Evolutionary conservation across 2,888 invertebrate species (phyloP).

Genomic region (Euclidia mi): DNA sequence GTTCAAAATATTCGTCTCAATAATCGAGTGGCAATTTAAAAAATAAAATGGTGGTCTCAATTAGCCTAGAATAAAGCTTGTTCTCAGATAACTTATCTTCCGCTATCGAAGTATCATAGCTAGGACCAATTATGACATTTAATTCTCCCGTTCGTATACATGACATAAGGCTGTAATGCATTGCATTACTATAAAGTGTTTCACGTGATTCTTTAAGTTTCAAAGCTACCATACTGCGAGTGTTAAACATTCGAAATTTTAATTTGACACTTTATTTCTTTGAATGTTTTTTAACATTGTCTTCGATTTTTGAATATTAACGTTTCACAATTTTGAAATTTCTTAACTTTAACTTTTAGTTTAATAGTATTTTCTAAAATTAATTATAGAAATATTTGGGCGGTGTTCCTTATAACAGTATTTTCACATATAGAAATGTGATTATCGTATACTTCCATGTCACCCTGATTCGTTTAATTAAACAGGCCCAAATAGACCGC

Average conservation of each 20-base stretch:
- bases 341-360: slow-evolving; percentile 10
- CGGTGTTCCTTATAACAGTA: slow-evolving; percentile 11
- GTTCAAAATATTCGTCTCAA: neutral
- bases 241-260: slow-evolving; percentile 28
- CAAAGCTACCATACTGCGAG: slow-evolving; percentile 56
- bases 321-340: too few species aligned
- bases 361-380: too few species aligned
- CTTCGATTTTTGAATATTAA: too few species aligned
- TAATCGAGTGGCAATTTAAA: slow-evolving; percentile 60
- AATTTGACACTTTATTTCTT: too few species aligned
- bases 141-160: slow-evolving; percentile 91
- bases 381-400: too few species aligned
- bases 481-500: too few species aligned
- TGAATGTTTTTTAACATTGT: too few species aligned
- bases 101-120: slow-evolving; percentile 75
- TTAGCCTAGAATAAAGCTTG: slow-evolving; percentile 87
- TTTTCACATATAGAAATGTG: slow-evolving; percentile 4
- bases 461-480: too few species aligned
- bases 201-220: slow-evolving; percentile 58
- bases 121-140: slow-evolving; percentile 80
- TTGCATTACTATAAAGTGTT: slow-evolving; percentile 82
- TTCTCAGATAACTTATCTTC: slow-evolving; percentile 76
- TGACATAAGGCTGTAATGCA: slow-evolving; percentile 92
- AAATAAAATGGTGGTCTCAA: slow-evolving; percentile 69
- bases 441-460: too few species aligned